Evolutionary conservation across 2,888 invertebrate genomes (phyloP).

Genomic region (Luffia ferchaultella): DNA sequence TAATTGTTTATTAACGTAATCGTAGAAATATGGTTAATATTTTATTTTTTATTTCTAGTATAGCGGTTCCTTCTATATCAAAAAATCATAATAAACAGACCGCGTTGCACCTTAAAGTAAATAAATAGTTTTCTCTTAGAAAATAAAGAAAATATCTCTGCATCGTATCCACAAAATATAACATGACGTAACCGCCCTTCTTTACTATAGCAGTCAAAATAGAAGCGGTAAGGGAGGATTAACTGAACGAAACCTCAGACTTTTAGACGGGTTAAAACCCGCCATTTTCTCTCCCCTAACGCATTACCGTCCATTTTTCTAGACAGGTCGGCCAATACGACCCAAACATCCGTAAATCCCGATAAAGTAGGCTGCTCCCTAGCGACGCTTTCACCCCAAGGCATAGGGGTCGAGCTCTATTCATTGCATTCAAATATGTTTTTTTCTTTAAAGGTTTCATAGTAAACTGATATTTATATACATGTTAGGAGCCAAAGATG

Average conservation of each 20-base stretch:
- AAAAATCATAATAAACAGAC: too few species aligned
- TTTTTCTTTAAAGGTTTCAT: neutral
- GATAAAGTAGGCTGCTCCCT: constrained; percentile 30
- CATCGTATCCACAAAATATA: too few species aligned
- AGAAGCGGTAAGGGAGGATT: neutral
- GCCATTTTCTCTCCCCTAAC: constrained; percentile 29
- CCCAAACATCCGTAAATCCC: constrained; percentile 44
- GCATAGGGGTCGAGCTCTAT: neutral
- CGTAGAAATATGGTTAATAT: too few species aligned
- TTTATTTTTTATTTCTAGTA: too few species aligned
- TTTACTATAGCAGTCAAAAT: neutral
- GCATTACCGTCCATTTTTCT: constrained; percentile 44
- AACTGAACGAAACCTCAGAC: neutral
- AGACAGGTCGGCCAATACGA: constrained; percentile 33
- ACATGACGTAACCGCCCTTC: too few species aligned
- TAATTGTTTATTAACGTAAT: too few species aligned
- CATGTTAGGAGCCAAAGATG: neutral
- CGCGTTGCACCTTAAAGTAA: too few species aligned
- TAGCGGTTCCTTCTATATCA: too few species aligned
- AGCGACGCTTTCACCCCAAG: constrained; percentile 16
- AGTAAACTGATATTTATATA: neutral
- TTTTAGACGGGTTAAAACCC: constrained; percentile 27
- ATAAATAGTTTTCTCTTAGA: too few species aligned
- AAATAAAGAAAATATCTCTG: too few species aligned
- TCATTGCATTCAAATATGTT: neutral